Base-by-base conservation (phyloP, 2,888 invertebrate genomes). In the Tachina grossa region DNA sequence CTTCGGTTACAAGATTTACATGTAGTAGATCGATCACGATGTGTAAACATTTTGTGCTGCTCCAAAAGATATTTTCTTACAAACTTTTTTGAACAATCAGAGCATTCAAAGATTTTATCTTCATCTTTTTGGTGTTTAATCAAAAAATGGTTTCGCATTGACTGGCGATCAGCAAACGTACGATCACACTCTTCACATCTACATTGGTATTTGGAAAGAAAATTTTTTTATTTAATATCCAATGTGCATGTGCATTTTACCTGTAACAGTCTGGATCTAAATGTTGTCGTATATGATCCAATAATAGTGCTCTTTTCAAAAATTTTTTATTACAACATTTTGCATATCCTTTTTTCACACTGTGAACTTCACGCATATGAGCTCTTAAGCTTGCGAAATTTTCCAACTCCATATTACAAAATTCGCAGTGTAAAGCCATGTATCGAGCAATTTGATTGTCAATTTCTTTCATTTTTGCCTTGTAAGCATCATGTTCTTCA, bases 41-140 rank as follows among this genome's bases (percentile, higher is more conserved):
- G 80, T 89, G 91, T 78, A 59, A 86, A 81, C 65, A 87, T 82
- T 72, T 87, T 89, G 83, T 93, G 92, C 86, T 92, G 92, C 49
- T 92, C 91, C 19, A 92, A 75, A 16, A 92, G 87, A 87, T 92
- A 92, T 86, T 90, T 90, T 72, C 91, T 92, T 2, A 91, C 91
- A 74, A 91, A 93, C 16, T 90, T 89, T 81, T 92, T 92, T 0
- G 90, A 89, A 79, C 93, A 93, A 59, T 90, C 89, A 19, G 91
- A 90, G 84, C 93, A 93, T 77, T 90, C 89, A 79, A 89, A 90
- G 11, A 88, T 90, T 85, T 90, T 91, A 66, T 90, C 89, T 63
- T 91, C 92, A 13, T 92, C 91, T 4, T 91, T 89, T 86, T 92
- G 91, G 63, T 92, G 92, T 85, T 91, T 91, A 0, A 92, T 87